These are phyloP conservation scores for Temnothorax ravouxi DNA, from an alignment of 2,888 invertebrate species.

Conservation along the genomic window DNA sequence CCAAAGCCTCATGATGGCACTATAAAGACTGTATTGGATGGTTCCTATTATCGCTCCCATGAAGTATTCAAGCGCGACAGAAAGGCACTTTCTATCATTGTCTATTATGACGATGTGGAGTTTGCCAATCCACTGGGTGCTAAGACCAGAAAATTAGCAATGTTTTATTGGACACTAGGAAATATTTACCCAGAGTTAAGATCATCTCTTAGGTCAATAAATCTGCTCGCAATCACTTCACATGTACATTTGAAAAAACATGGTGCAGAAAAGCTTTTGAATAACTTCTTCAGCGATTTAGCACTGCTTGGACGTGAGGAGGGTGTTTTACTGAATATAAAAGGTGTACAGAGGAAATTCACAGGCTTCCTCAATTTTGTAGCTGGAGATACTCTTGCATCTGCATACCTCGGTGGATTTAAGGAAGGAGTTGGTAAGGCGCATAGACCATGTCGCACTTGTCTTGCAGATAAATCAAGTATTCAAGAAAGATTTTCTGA, in stretches of 20 bases:
- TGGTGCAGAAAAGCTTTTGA: not conserved
- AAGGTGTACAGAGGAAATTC: not conserved
- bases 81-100: not conserved
- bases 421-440: slow-evolving; percentile 1
- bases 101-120: not conserved
- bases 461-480: not conserved
- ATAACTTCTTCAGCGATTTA: not conserved
- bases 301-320: not conserved
- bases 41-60: not conserved
- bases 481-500: not conserved
- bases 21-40: not conserved
- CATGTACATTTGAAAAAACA: not conserved
- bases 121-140: not conserved
- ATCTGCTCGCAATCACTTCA: not conserved
- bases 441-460: slow-evolving; percentile 7
- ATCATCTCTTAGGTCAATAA: not conserved
- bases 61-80: not conserved
- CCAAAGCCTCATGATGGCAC: not conserved
- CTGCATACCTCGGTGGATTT: not conserved
- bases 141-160: not conserved
- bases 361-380: not conserved
- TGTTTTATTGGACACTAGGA: not conserved
- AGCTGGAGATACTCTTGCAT: not conserved
- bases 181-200: slow-evolving; percentile 2
- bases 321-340: not conserved